Conservation (phyloP, 35 echinoderm and acorn worm species). For the Hemicentrotus pulcherrimus region DNA sequence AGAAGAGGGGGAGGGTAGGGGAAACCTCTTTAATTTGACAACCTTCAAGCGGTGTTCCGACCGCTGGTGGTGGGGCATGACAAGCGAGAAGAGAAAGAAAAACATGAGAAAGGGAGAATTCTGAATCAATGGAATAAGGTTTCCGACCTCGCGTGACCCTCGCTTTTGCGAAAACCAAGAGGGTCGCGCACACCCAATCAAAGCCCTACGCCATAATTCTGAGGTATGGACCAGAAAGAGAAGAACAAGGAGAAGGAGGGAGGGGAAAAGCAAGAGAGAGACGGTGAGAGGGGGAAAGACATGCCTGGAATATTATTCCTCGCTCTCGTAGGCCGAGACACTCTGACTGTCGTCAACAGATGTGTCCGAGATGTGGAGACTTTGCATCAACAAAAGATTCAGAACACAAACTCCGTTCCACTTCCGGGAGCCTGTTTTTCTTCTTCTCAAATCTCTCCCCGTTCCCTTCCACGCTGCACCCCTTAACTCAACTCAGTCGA, state of each 20-base stretch:
- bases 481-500: neutral
- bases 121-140: constrained; percentile 25
- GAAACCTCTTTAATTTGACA: neutral
- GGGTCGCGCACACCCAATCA: neutral
- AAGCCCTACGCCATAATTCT: neutral
- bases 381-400: constrained; percentile 40
- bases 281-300: neutral
- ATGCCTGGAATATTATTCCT: constrained; percentile 28
- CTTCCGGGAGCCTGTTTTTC: constrained; percentile 45
- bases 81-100: constrained; percentile 4
- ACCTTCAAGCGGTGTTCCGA: constrained; percentile 8
- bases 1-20: neutral
- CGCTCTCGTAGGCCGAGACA: constrained; percentile 15
- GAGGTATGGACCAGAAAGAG: neutral
- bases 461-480: neutral
- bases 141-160: constrained; percentile 28
- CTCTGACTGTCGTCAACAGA: constrained; percentile 42
- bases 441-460: constrained; percentile 21
- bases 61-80: constrained; percentile 13
- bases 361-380: constrained; percentile 22
- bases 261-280: neutral
- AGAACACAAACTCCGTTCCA: constrained; percentile 36
- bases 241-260: neutral
- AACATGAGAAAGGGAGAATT: constrained; percentile 13
- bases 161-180: constrained; percentile 18